Percentiles rank a stretch among this genome's conserved stretches.
These are phyloP conservation scores for Dryocosmus kuriphilus DNA, from an alignment of 2,888 invertebrate genomes.

Conservation along the genomic window DNA sequence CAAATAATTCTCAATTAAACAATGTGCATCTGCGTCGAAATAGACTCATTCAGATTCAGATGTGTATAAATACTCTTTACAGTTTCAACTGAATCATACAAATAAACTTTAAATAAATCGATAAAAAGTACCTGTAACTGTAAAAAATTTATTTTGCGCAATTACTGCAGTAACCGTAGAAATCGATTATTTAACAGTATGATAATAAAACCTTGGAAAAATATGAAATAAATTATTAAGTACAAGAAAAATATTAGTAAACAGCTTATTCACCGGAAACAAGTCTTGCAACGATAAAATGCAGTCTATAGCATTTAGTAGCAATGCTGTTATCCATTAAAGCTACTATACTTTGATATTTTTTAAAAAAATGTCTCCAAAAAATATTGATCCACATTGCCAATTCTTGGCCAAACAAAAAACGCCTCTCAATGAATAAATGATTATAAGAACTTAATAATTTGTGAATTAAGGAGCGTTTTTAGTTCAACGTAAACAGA, in stretches of 20 bases:
- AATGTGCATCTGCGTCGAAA: slow-evolving; percentile 67
- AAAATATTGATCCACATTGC: background rate
- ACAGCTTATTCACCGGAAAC: slow-evolving; percentile 15
- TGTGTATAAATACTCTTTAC: background rate
- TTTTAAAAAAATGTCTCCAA: background rate
- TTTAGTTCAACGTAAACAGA: background rate
- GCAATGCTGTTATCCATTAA: background rate
- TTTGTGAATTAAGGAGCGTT: background rate
- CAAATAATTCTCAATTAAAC: slow-evolving; percentile 61
- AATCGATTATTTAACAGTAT: background rate
- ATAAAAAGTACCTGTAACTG: background rate
- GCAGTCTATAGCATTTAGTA: background rate
- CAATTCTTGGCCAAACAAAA: too few species aligned
- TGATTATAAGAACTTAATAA: background rate
- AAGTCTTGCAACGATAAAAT: background rate
- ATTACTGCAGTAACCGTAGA: background rate
- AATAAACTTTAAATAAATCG: background rate
- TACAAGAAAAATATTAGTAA: background rate
- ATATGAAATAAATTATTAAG: background rate
- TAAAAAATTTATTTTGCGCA: too few species aligned
- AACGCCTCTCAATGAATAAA: background rate
- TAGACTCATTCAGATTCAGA: slow-evolving; percentile 15
- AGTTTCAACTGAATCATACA: background rate
- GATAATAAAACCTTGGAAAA: background rate
- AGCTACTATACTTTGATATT: background rate